Evolutionary conservation across 2,797 vertebrate genomes (phyloP), one percentile per base, ranked within the genome.

Genomic region (Lacerta agilis): DNA sequence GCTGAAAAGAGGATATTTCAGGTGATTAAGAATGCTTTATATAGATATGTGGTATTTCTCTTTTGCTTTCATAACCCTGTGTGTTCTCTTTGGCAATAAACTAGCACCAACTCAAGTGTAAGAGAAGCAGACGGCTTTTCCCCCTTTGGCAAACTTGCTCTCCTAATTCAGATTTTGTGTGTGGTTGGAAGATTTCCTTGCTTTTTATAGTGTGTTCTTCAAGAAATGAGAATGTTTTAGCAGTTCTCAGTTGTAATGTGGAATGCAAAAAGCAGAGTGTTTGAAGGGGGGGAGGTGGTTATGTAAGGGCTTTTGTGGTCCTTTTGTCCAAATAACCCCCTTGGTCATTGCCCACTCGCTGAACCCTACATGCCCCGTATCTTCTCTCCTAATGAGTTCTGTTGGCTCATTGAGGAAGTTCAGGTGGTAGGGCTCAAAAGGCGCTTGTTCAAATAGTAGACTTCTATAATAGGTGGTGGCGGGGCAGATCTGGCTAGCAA

Each of bases 1-100:
- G 97, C 99, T 0, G 99, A 99, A 96, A 99, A 99, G 96, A 98
- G 98, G 95, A 97, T 99, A 97, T 99, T 99, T 97, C 98, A 99
- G 98, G 99, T 99, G 98, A 94, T 61, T 88, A 8, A 83, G 92
- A 71, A 33, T 77, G 87, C 81, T 36, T 41, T 79, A 83, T n/a
- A 61, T 0, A 11, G 1, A 79, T 27, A 58, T 29, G 64, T 73
- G n/a, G 38, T 41, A 23, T 38, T 41, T 27, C 3, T 38, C 10
- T 29, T 71, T 36, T 71, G 71, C 23, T 79, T 79, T 83, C 23
- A 49, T 15, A 64, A 55, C 5, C 58, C 55, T 0, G 0, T 75
- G 61, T 43, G 1, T 89, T 76, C 55, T 18, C 87, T 82, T 86
- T 55, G 13, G 89, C 10, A 6, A 38, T 33, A 83, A 91, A 87